phyloP scores from a whole-genome alignment of 1,140 invertebrate species.

The Hypothenemus hampei region DNA sequence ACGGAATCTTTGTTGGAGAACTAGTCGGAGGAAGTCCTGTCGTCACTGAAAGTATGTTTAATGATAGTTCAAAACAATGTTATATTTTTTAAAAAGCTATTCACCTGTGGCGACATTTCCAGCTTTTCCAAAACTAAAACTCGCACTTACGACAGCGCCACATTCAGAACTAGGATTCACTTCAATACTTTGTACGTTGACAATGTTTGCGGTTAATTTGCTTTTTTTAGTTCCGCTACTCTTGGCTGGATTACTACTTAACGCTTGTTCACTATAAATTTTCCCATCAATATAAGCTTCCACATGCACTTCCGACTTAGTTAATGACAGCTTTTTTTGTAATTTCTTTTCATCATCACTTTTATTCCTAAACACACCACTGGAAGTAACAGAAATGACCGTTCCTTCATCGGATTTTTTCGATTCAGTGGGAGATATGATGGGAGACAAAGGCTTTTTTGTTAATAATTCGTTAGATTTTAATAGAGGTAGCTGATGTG shows the following conservation, averaged over 20 bases:
- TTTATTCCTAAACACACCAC: slow-evolving; percentile 40
- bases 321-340: slow-evolving; percentile 51
- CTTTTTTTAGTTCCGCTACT: slow-evolving; percentile 13
- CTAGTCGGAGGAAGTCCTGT: slow-evolving; percentile 21
- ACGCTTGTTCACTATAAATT: slow-evolving; percentile 24
- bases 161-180: slow-evolving; percentile 16
- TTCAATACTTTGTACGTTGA: slow-evolving; percentile 37
- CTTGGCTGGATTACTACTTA: slow-evolving; percentile 4
- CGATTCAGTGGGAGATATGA: slow-evolving; percentile 40
- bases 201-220: slow-evolving; percentile 35
- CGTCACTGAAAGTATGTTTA: slow-evolving; percentile 6
- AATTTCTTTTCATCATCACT: slow-evolving; percentile 35
- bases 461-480: not conserved
- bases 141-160: slow-evolving; percentile 22
- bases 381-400: slow-evolving; percentile 43
- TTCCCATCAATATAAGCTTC: slow-evolving; percentile 39
- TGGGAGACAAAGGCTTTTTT: slow-evolving; percentile 38
- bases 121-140: slow-evolving; percentile 32
- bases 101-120: slow-evolving; percentile 41
- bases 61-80: not conserved
- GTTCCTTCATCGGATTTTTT: slow-evolving; percentile 43
- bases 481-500: not conserved
- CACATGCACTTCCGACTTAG: slow-evolving; percentile 48
- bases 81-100: too few relatives aligned
- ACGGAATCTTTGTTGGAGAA: slow-evolving; percentile 56